Evolutionary conservation across 2,888 invertebrate genomes (phyloP), one percentile per base, ranked within the genome.

Genomic region (Caenorhabditis parvicauda): DNA sequence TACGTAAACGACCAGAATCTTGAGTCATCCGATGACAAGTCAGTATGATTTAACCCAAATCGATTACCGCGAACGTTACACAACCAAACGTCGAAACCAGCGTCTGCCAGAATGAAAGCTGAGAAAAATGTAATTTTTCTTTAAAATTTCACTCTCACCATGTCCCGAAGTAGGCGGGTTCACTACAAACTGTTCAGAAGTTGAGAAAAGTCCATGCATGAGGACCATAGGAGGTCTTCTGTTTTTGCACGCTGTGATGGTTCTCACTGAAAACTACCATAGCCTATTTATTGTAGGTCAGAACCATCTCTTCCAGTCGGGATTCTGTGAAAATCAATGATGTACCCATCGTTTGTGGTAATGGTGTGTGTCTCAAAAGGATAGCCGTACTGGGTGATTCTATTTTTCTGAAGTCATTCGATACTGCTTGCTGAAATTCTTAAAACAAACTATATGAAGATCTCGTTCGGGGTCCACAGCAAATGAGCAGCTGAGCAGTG

Each of bases 61-160:
- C 45, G 28, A 2, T 43, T 58, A 3, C 62, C 62, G 24, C 62
- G 45, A 7, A 62, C 51, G 35, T 62, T 62, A 6, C 62, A 57
- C 27, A 62, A n/a, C 62, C 62, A 62, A 1, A 62, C 62, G 48
- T 62, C 62, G 19, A 58, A 62, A 12, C 62, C 62, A 3, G 62
- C 62, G 44, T 62, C 62, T 6, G 62, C 62, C 27, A 62, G 57
- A n/a, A 62, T 27, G 32, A 46, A 62, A 0, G 57, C 57, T 12
- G n/a, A 14, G n/a, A 42, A 12, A 42, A 42, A 9, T 42, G 12
- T 17, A 17, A 14, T 19, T 17, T 17, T 17, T 42, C 12, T 9
- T 19, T 42, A 9, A 9, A 17, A 17, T 42, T 17, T 17, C 7
- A 9, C 9, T 17, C 7, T 19, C n/a, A 42, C n/a, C 19, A 14